phyloP scores from a whole-genome alignment of 2,113 vertebrate species.

The Saccopteryx leptura region DNA sequence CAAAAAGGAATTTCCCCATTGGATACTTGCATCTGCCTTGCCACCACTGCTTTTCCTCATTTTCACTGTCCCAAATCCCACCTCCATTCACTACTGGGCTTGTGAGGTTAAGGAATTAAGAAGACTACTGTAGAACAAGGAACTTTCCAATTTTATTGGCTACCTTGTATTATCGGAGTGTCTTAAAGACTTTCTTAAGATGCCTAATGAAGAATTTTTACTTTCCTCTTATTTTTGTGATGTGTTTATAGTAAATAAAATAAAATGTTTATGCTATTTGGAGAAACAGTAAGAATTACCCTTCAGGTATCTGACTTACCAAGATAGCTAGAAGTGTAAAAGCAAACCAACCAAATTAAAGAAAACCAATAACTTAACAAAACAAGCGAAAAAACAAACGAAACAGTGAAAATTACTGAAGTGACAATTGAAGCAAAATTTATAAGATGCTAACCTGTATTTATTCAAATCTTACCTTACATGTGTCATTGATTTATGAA shows the following conservation, averaged over 20 bases:
- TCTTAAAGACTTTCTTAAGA: neutral
- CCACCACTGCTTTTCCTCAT: neutral
- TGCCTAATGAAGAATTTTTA: neutral
- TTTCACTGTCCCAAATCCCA: neutral
- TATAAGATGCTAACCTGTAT: neutral
- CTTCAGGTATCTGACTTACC: neutral
- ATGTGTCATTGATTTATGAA: neutral
- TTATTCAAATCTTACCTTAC: neutral
- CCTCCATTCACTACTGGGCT: neutral
- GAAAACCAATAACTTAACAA: neutral
- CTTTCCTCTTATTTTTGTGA: neutral
- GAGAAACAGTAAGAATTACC: slow-evolving; percentile 18
- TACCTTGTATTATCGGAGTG: neutral
- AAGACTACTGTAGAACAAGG: neutral
- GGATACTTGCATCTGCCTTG: neutral
- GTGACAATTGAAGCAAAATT: neutral
- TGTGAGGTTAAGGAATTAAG: neutral
- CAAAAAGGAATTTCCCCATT: neutral
- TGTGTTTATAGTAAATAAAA: slow-evolving; percentile 37
- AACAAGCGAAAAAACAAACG: neutral
- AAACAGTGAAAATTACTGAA: neutral
- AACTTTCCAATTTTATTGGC: neutral
- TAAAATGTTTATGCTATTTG: slow-evolving; percentile 40
- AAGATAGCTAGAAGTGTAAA: neutral
- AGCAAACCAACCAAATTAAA: neutral